phyloP scores from a whole-genome alignment of 2,797 vertebrate genomes.

The Kryptolebias ocellatus region DNA sequence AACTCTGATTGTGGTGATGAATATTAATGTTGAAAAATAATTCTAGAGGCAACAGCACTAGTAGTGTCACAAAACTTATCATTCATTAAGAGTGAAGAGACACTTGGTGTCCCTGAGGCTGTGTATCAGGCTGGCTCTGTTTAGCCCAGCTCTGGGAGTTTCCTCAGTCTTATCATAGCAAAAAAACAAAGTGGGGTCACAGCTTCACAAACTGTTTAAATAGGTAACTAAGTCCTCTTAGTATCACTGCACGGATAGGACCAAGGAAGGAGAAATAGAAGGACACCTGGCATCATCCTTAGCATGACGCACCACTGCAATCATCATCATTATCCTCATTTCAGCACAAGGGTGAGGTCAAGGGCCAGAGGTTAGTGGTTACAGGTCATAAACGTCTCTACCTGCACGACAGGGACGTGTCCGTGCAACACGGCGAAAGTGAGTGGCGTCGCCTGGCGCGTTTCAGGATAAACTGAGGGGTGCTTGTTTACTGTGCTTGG shows the following conservation, averaged over 20 bases:
- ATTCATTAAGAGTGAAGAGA: conserved; percentile 31
- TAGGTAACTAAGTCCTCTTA: conserved; percentile 11
- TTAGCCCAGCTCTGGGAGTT: conserved; percentile 30
- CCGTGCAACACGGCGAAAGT: conserved; percentile 99
- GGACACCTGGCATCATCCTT: conserved; percentile 26
- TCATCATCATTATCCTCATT: conserved; percentile 53
- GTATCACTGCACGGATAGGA: conserved; percentile 42
- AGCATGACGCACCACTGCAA: conserved; percentile 57
- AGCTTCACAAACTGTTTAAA: conserved; percentile 36
- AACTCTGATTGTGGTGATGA: conserved; percentile 28
- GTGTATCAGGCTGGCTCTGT: conserved; percentile 31
- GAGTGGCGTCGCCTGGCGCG: conserved; percentile 98
- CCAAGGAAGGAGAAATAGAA: conserved; percentile 40
- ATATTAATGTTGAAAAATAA: conserved; percentile 47
- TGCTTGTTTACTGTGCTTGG: conserved; percentile 98
- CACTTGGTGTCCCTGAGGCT: conserved; percentile 33
- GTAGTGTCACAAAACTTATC: conserved; percentile 24
- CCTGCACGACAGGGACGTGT: conserved; percentile 99
- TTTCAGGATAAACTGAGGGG: conserved; percentile 99
- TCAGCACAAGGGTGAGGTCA: conserved; percentile 56
- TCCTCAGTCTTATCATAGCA: conserved; percentile 20
- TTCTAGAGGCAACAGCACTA: conserved; percentile 34
- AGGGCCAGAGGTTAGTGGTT: conserved; percentile 67
- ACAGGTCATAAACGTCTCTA: conserved; percentile 82
- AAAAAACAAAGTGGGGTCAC: conserved; percentile 11